Percentiles rank a stretch among this genome's conserved stretches.
phyloP scores from a whole-genome alignment of 1,140 invertebrate genomes.

The Procambarus virginalis region DNA sequence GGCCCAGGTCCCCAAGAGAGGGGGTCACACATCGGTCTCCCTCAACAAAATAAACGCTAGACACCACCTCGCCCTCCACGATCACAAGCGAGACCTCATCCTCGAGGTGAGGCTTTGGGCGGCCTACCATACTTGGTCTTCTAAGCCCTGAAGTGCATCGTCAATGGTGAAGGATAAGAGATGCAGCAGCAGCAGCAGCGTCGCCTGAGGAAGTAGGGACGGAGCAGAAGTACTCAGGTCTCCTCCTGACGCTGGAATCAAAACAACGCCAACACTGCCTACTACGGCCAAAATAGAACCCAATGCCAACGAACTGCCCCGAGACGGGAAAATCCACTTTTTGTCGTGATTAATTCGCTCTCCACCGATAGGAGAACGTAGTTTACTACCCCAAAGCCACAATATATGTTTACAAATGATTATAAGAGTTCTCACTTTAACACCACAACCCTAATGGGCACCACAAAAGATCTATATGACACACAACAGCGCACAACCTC shows the following conservation, averaged over 20 bases:
- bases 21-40: constrained; percentile 52
- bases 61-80: constrained; percentile 47
- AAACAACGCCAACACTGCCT: background rate
- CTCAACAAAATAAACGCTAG: constrained; percentile 18
- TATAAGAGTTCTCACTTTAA: constrained; percentile 20
- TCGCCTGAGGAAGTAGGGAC: constrained; percentile 11
- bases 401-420: background rate
- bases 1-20: constrained; percentile 39
- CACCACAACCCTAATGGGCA: constrained; percentile 9
- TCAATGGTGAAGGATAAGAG: constrained; percentile 18
- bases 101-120: constrained; percentile 40
- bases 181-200: background rate
- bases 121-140: constrained; percentile 48
- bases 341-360: constrained; percentile 13
- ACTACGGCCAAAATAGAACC: constrained; percentile 2
- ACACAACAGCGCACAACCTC: constrained; percentile 23
- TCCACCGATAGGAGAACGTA: background rate
- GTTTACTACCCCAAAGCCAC: background rate
- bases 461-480: constrained; percentile 45
- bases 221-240: constrained; percentile 13
- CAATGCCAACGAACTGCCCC: constrained; percentile 39
- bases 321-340: constrained; percentile 31
- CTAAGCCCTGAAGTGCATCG: constrained; percentile 34
- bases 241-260: background rate
- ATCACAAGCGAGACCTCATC: constrained; percentile 41